Evolutionary conservation across 2,113 vertebrate species (phyloP).

Genomic region (Rhegmatorhina hoffmannsi): DNA sequence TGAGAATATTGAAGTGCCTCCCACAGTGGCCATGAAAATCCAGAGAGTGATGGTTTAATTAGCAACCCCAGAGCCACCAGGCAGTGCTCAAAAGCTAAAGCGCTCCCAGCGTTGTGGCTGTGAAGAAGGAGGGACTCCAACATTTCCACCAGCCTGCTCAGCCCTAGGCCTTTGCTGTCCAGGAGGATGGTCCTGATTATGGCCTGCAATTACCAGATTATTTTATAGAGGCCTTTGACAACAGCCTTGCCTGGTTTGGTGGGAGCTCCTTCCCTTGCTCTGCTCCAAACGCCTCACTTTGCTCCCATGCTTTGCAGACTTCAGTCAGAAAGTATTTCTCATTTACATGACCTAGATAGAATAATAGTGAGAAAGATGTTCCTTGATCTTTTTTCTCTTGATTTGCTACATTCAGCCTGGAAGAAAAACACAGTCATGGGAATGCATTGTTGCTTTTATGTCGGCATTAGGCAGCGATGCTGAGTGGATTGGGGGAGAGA

Average conservation of each 20-base stretch:
- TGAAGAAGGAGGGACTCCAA: not conserved
- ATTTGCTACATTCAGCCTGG: constrained; percentile 38
- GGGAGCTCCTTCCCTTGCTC: not conserved
- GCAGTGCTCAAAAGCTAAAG: not conserved
- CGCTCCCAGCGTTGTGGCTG: not conserved
- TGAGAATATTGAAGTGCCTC: constrained; percentile 24
- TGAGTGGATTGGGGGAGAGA: not conserved
- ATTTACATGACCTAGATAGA: constrained; percentile 70
- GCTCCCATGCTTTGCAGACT: not conserved
- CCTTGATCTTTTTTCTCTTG: constrained; percentile 53
- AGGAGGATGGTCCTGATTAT: not conserved
- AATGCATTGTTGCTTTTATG: constrained; percentile 41
- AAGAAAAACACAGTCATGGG: constrained; percentile 43
- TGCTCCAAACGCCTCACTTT: not conserved
- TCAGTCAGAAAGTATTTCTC: constrained; percentile 60
- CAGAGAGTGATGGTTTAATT: constrained; percentile 49
- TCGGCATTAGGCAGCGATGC: not conserved
- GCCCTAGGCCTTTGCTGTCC: constrained; percentile 8
- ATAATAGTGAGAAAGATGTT: constrained; percentile 49
- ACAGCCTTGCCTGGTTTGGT: not conserved
- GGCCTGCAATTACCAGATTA: constrained; percentile 33
- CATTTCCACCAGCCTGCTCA: not conserved
- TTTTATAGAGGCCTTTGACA: constrained; percentile 30
- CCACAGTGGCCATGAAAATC: constrained; percentile 22
- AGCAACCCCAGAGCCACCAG: constrained; percentile 30